Evolutionary conservation across 2,888 invertebrate species (phyloP), one percentile per base, ranked within the genome.

Genomic region (Gari tellinella): DNA sequence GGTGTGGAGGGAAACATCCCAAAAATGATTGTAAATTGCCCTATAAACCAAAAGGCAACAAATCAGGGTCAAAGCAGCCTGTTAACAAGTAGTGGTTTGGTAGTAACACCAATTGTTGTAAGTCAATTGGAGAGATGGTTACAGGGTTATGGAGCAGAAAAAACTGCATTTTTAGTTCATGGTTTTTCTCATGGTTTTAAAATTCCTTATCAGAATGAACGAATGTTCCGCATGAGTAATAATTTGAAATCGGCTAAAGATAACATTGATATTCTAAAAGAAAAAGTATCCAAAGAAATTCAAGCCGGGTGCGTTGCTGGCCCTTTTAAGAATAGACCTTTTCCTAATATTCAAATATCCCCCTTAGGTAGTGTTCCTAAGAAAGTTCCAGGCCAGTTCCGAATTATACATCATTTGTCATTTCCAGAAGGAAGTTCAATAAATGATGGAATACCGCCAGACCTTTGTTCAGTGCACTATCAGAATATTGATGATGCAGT

Each of bases 351-450:
- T 2, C n/a, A 19, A 26, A 19, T 64, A 12, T 52, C 57, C 8
- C 63, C 69, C 2, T 23, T 69, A 4, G 56, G 58, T 8, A 2
- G 63, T 2, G 52, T 69, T 2, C 58, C 52, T 1, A 60, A 67
- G n/a, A 60, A 67, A 25, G 19, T 5, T 4, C 14, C 41, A 10
- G 37, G n/a, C 25, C 25, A 19, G 1, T 25, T 2, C 25, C 21
- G 62, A 19, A 5, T 52, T 10, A 52, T 56, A 8, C 19, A 15
- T 12, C 56, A 56, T 41, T 19, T 56, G 8, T 40, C 40, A 21
- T 41, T 40, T 41, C 56, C 56, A 12, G 4, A 38, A 10, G 38
- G 38, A 7, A n/a, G 14, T 25, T 49, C 49, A 38, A 46, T 63
- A 10, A 56, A 64, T 48, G 48, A 64, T 40, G 23, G 23, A 0